Base-by-base conservation (phyloP, 2,888 invertebrate species). In the Holacanthella duospinosa region DNA sequence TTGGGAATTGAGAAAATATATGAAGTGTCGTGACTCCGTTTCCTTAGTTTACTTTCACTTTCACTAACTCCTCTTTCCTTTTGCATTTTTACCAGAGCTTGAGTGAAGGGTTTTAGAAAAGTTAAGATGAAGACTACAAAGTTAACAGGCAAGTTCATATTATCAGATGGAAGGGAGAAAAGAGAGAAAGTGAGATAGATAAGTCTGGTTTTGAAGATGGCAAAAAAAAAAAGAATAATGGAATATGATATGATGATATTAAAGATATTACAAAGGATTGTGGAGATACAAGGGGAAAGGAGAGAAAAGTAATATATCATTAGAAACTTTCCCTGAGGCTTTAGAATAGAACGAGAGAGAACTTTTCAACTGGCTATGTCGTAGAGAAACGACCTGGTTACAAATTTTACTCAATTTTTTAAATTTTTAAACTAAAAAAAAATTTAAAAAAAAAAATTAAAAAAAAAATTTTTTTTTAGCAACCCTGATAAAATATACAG, bases 241-340 rank as follows among this genome's bases (percentile, higher is more conserved):
- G 27, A 55, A 55, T 55, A 55, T 55, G 55, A 55, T 55, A 55
- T 27, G 28, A 55, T 29, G 28, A 55, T 29, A 55, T 55, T 55
- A 55, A 29, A 29, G 29, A 29, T 27, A 55, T 55, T 28, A 29
- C 29, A 55, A 55, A 29, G 29, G 27, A 55, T 55, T 28, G 29
- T 28, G 28, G 27, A 29, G 55, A 55, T 55, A 55, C 55, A 55
- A 19, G 55, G 25, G 21, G 28, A 55, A 26, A 55, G 29, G 55
- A 55, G 29, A 29, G 27, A 29, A 58, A 58, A 60, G 60, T 55
- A 64, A 68, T 60, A 63, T 69, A 66, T 69, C 69, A 69, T 67
- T 65, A 59, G 65, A 64, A 65, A 64, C 64, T 64, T 62, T 58
- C 61, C 60, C 58, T 21, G 3, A 58, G 36, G 58, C 43, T 29